These are phyloP conservation scores for Myrmecobius fasciatus DNA, from an alignment of 2,113 vertebrate genomes.

Conservation along the genomic window DNA sequence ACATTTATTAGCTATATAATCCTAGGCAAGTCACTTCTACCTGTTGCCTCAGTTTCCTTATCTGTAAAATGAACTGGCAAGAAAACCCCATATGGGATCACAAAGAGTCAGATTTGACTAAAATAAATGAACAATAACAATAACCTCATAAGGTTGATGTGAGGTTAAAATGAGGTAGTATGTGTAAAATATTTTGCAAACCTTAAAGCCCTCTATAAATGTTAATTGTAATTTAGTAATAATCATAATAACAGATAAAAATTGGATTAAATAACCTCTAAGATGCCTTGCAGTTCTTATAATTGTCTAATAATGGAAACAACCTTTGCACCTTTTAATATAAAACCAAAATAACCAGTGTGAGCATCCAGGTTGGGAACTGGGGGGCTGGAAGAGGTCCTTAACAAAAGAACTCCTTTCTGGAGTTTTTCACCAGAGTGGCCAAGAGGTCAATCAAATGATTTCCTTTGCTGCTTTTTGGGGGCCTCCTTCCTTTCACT, in stretches of 20 bases:
- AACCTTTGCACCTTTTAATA: neutral
- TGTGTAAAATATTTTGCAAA: neutral
- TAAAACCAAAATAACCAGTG: neutral
- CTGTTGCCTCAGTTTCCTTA: neutral
- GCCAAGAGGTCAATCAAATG: neutral
- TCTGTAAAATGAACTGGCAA: neutral
- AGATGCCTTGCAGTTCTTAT: neutral
- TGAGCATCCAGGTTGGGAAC: neutral
- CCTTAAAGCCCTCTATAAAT: neutral
- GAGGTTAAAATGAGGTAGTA: neutral
- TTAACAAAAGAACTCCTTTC: neutral
- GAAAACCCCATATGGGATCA: neutral
- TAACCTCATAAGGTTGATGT: neutral
- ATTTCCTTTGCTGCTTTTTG: neutral
- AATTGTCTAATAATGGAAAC: neutral
- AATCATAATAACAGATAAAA: neutral
- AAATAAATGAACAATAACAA: neutral
- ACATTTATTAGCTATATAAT: neutral
- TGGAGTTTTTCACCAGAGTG: neutral
- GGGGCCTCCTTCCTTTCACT: neutral
- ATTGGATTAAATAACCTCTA: neutral
- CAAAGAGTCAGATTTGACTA: neutral
- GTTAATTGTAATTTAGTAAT: neutral
- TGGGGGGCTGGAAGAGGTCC: neutral
- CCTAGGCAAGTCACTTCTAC: neutral